Evolutionary conservation across 2,113 vertebrate genomes (phyloP).

Genomic region (Dromas ardeola): DNA sequence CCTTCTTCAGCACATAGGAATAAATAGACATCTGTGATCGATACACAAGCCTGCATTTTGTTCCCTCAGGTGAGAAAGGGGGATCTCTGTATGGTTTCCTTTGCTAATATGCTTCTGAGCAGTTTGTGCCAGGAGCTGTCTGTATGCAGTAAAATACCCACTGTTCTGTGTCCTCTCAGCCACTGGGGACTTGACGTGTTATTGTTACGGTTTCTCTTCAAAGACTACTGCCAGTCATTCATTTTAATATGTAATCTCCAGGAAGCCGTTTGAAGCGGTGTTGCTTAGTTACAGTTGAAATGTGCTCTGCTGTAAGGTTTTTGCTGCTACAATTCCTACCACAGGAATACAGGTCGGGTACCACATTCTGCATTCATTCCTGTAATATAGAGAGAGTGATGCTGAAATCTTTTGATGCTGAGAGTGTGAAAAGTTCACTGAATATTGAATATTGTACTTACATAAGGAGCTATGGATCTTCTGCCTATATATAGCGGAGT

Average conservation of each 20-base stretch:
- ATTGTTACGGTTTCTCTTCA: neutral
- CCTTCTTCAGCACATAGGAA: neutral
- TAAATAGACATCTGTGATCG: neutral
- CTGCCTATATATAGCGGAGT: neutral
- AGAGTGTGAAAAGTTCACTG: slow-evolving; percentile 32
- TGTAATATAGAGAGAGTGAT: neutral
- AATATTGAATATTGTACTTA: neutral
- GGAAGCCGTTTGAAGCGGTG: slow-evolving; percentile 47
- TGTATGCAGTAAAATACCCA: neutral
- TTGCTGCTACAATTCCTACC: slow-evolving; percentile 3
- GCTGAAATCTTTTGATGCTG: neutral
- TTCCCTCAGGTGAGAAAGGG: neutral
- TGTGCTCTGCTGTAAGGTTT: slow-evolving; percentile 42
- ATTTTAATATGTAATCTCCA: slow-evolving; percentile 56
- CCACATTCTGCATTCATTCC: slow-evolving; percentile 11
- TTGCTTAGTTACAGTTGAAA: slow-evolving; percentile 69
- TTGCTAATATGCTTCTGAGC: neutral
- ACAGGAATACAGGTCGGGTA: slow-evolving; percentile 2
- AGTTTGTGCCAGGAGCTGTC: neutral
- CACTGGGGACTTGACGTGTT: neutral
- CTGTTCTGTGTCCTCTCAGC: neutral
- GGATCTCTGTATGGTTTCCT: neutral
- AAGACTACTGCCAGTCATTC: slow-evolving; percentile 55
- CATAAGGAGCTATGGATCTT: slow-evolving; percentile 16
- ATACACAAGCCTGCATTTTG: neutral